A percentile compares a stretch with the other conserved stretches of the same genome.
phyloP scores from a whole-genome alignment of 2,797 vertebrate species.

The Pteropus rufus region DNA sequence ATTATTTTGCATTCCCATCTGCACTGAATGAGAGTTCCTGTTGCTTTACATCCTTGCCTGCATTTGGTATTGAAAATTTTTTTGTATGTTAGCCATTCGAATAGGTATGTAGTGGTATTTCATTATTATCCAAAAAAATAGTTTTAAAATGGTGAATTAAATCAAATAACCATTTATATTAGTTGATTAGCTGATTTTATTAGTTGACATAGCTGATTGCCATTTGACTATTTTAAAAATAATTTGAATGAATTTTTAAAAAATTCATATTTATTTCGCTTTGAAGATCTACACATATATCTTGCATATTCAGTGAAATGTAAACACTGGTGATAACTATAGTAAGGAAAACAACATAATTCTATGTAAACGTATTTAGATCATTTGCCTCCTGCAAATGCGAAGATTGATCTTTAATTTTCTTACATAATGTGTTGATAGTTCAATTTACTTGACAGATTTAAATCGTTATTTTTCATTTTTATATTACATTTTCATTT shows the following conservation, averaged over 20 bases:
- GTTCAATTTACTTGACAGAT: neutral
- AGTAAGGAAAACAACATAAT: neutral
- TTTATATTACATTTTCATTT: neutral
- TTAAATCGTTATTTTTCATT: neutral
- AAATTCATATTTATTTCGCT: neutral
- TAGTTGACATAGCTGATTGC: neutral
- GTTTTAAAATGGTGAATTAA: neutral
- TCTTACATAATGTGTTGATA: neutral
- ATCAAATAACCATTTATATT: neutral
- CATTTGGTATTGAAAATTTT: neutral
- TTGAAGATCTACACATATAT: neutral
- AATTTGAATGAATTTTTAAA: neutral
- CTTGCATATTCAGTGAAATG: neutral
- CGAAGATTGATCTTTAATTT: neutral
- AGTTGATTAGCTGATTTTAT: neutral
- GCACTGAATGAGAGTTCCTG: neutral
- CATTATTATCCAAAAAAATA: neutral
- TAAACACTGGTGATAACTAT: neutral
- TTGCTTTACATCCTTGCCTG: neutral
- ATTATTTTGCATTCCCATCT: neutral
- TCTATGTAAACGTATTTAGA: neutral
- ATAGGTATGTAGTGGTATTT: neutral
- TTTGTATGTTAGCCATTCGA: neutral
- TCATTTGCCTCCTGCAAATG: neutral
- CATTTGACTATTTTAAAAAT: slow-evolving; percentile 21